Percentiles rank a stretch among this genome's conserved stretches.
phyloP scores from a whole-genome alignment of 2,888 invertebrate genomes.

The Callyntrura sp. region DNA sequence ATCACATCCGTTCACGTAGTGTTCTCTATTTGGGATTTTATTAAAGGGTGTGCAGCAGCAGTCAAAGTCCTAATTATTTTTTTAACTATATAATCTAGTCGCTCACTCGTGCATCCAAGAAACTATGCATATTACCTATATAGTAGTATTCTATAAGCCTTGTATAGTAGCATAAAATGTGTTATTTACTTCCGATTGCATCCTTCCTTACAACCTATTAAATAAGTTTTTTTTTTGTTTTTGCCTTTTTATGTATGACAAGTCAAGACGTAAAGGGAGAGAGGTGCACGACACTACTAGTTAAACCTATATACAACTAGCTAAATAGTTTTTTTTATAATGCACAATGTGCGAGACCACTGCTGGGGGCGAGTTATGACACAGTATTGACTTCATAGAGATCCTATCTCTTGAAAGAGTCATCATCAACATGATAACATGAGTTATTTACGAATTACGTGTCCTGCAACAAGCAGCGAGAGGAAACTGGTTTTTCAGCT shows the following conservation, averaged over 20 bases:
- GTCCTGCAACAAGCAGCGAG: no score
- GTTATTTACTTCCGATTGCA: conserved; percentile 33
- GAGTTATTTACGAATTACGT: no score
- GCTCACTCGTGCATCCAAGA: neutral
- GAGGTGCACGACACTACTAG: conserved; percentile 5
- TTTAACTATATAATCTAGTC: neutral
- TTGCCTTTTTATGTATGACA: neutral
- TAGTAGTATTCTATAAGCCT: neutral
- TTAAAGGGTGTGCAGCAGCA: neutral
- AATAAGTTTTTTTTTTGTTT: neutral
- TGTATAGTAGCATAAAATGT: no score
- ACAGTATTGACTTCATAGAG: neutral
- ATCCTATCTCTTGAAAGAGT: neutral
- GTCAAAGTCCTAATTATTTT: no score
- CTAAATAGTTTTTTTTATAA: no score
- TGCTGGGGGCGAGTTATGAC: neutral
- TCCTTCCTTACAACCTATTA: conserved; percentile 27
- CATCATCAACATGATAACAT: no score
- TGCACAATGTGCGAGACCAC: no score
- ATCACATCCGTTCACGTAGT: neutral
- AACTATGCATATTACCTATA: neutral
- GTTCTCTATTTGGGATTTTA: neutral
- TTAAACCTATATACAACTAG: neutral
- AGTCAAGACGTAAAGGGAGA: neutral
- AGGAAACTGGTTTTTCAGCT: neutral